Evolutionary conservation across 2,113 vertebrate species (phyloP).

Genomic region (Trogon surrucura): DNA sequence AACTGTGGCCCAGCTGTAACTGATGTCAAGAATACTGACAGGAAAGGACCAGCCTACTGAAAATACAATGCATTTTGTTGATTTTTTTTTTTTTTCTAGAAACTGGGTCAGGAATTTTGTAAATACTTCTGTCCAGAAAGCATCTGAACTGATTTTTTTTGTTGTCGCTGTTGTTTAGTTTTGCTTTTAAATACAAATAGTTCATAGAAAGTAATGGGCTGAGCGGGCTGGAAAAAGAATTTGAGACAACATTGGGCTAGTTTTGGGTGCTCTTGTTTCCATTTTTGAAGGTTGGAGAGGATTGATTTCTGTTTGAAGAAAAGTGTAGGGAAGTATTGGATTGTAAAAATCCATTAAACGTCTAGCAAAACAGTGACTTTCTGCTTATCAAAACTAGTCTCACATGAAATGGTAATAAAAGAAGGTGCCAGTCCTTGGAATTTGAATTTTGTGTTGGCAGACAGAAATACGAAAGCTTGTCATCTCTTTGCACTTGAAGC

Average conservation of each 20-base stretch:
- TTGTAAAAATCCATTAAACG: constrained; percentile 70
- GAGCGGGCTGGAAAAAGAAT: neutral
- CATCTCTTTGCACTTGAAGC: constrained; percentile 72
- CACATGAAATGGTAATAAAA: constrained; percentile 77
- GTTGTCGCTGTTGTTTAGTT: neutral
- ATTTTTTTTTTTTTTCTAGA: too few relatives aligned
- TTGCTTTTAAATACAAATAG: neutral
- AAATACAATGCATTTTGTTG: neutral
- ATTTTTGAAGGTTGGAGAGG: constrained; percentile 54
- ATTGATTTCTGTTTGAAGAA: constrained; percentile 56
- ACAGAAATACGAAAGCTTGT: constrained; percentile 77
- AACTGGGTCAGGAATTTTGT: neutral
- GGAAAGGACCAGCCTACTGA: neutral
- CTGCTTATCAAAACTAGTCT: constrained; percentile 71
- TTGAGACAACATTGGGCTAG: neutral
- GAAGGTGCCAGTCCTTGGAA: constrained; percentile 75
- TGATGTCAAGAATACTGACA: neutral
- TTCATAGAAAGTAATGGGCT: neutral
- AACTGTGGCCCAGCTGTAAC: neutral
- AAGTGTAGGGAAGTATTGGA: constrained; percentile 49
- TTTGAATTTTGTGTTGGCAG: constrained; percentile 79
- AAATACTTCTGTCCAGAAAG: neutral
- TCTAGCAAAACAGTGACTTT: constrained; percentile 66
- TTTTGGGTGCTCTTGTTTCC: neutral
- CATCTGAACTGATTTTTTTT: neutral